A percentile compares a stretch with the other conserved stretches of the same genome.
Evolutionary conservation across 2,888 invertebrate genomes (phyloP).

Genomic region (Plagiodera versicolora): DNA sequence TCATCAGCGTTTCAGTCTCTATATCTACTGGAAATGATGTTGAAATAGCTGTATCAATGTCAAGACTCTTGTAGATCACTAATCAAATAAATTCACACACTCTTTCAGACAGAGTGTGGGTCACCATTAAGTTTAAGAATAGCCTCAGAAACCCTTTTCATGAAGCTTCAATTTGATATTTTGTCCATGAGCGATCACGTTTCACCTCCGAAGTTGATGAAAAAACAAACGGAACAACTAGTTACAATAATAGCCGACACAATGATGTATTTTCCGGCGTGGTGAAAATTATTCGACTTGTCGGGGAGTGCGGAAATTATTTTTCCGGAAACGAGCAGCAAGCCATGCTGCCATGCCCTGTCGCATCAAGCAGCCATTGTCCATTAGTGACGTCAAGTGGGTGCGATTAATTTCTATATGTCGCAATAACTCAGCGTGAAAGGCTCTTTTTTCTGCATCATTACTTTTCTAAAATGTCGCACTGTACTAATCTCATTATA

Average conservation of each 20-base stretch:
- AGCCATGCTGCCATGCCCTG: slow-evolving; percentile 12
- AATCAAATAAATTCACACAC: too few species aligned
- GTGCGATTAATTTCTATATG: slow-evolving; percentile 24
- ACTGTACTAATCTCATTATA: slow-evolving; percentile 36
- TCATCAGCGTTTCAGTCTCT: too few species aligned
- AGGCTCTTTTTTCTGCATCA: slow-evolving; percentile 42
- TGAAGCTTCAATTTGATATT: too few species aligned
- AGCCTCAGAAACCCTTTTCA: too few species aligned
- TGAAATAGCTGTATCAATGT: too few species aligned
- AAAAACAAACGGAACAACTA: background rate
- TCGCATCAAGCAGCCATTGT: slow-evolving; percentile 41
- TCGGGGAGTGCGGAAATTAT: slow-evolving; percentile 19
- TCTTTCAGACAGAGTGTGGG: too few species aligned
- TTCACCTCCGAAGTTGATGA: background rate
- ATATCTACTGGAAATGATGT: too few species aligned
- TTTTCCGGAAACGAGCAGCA: slow-evolving; percentile 24
- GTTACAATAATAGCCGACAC: background rate
- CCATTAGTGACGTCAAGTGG: slow-evolving; percentile 37
- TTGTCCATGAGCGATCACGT: background rate
- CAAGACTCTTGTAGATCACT: too few species aligned
- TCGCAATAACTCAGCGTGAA: slow-evolving; percentile 26
- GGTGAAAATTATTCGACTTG: slow-evolving; percentile 3
- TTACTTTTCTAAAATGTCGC: slow-evolving; percentile 45
- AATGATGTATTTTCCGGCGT: slow-evolving; percentile 17
- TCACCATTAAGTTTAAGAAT: too few species aligned